Conservation (phyloP, 2,797 vertebrate species). For the Acrocephalus scirpaceus region DNA sequence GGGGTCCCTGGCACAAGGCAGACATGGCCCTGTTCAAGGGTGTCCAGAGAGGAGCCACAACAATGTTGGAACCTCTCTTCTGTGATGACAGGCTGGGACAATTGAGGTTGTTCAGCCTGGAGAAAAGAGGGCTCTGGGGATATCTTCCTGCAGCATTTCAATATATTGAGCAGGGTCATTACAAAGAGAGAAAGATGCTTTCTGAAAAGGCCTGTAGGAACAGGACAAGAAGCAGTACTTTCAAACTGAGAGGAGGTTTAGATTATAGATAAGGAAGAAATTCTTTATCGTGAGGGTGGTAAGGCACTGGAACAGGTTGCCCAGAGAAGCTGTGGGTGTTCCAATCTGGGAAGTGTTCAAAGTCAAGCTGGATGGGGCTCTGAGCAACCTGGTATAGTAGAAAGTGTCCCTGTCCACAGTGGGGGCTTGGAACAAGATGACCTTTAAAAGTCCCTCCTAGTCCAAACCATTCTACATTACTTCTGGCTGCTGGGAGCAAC, state of each 20-base stretch:
- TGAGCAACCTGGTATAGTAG: not conserved
- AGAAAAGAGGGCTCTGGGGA: not conserved
- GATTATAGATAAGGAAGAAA: not conserved
- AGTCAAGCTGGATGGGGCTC: not conserved
- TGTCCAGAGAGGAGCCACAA: not conserved
- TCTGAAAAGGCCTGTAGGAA: not conserved
- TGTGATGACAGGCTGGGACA: not conserved
- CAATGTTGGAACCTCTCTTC: not conserved
- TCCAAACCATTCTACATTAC: not conserved
- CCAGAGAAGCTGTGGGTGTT: not conserved
- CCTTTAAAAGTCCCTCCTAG: not conserved
- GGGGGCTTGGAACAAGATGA: not conserved
- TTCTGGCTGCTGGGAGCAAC: not conserved
- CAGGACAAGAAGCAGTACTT: not conserved
- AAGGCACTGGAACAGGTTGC: not conserved
- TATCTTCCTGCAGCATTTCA: not conserved
- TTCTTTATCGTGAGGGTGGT: not conserved
- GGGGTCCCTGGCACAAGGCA: not conserved
- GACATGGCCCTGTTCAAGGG: rapidly evolving
- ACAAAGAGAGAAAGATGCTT: not conserved
- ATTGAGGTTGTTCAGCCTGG: not conserved
- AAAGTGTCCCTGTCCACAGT: not conserved
- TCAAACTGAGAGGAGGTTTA: not conserved
- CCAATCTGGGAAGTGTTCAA: not conserved
- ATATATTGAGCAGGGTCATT: no score